Conservation (phyloP, 2,113 vertebrate species). For the Coryphaenoides rupestris region DNA sequence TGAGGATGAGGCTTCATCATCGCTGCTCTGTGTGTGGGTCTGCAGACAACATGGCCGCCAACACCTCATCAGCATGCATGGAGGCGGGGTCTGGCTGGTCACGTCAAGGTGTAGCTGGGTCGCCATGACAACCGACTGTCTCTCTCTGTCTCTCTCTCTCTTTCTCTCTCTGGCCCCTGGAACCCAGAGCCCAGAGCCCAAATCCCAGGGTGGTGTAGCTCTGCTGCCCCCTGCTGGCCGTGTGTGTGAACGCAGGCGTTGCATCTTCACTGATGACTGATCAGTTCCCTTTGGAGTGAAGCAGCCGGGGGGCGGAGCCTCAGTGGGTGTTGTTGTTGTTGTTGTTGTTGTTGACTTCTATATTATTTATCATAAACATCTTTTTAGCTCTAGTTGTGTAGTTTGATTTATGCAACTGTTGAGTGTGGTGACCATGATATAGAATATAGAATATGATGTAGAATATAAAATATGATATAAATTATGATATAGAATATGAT, state of each 20-base stretch:
- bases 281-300: constrained; percentile 61
- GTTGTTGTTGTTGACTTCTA: not conserved
- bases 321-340: constrained; percentile 22
- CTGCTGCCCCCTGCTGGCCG: constrained; percentile 68
- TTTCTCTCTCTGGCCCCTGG: constrained; percentile 43
- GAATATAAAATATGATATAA: too few relatives aligned
- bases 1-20: too few relatives aligned
- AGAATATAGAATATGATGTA: too few relatives aligned
- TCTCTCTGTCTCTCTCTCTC: not conserved
- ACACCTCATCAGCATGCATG: too few relatives aligned
- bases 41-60: too few relatives aligned
- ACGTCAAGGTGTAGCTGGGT: too few relatives aligned
- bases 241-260: constrained; percentile 24
- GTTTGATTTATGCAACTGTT: too few relatives aligned
- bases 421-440: too few relatives aligned
- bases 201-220: constrained; percentile 48
- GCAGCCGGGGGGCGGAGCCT: constrained; percentile 38
- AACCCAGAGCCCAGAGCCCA: constrained; percentile 31
- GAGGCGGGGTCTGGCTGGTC: not conserved
- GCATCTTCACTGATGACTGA: constrained; percentile 64
- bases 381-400: too few relatives aligned
- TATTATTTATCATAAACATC: too few relatives aligned
- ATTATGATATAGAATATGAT: too few relatives aligned
- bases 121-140: not conserved
- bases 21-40: too few relatives aligned